Base-by-base conservation (phyloP, 2,113 vertebrate species). In the Cisticola juncidis region DNA sequence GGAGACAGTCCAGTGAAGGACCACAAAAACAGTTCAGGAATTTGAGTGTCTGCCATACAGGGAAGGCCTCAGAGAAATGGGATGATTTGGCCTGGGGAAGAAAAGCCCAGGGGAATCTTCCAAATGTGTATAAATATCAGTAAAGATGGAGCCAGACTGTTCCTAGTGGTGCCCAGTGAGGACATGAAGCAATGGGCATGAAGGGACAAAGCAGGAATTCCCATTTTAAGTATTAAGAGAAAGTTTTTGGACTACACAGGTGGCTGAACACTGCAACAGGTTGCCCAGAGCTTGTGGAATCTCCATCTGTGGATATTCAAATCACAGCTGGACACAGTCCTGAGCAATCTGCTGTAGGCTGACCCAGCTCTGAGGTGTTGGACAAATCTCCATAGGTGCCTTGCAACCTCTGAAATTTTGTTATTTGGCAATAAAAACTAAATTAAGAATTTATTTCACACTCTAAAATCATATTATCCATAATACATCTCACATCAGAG, bases 361-460 rank as follows among this genome's bases (percentile, higher is more conserved):
- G 42, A 38, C 15, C 8, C 33, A 51, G 28, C 38, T 77, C 57
- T 1, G 22, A 79, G 23, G 7, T 1, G 0, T 1, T 36, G 47
- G 22, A 56, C 20, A n/a, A 42, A 91, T 45, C 70, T 69, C 60
- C 38, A 81, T 35, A 53, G 19, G 53, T 12, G 11, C 40, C 40
- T 74, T 87, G 31, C 35, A 56, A 60, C 33, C 57, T 56, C 87
- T 71, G 40, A 10, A 1, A 76, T 44, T 44, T 44, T 42, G 23
- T 44, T 9, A 90, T 44, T 35, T 28, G 14, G 36, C 0, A 2
- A 68, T 21, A 50, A 50, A 81, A 89, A 69, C 28, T 36, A 70
- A 65, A 61, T 79, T 48, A 83, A 61, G 68, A 69, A 69, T 38
- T 89, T 89, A 62, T 90, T 77, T 54, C 90, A 94, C 76, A 50